A percentile compares a stretch with the other conserved stretches of the same genome.
phyloP scores from a whole-genome alignment of 2,888 invertebrate species.

The Sericinus montela region DNA sequence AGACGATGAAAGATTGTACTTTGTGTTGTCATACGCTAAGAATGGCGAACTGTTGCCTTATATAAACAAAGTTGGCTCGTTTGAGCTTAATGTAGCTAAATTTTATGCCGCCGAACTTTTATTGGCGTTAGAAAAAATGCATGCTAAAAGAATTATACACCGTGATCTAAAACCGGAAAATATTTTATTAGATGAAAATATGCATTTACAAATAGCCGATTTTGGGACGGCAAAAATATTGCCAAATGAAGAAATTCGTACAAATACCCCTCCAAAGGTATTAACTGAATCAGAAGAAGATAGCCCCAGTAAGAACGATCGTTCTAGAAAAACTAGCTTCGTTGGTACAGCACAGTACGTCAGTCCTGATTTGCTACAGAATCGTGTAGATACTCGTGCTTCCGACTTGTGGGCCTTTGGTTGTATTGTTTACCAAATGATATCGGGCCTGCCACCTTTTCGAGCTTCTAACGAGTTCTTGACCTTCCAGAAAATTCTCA shows the following conservation, averaged over 20 bases:
- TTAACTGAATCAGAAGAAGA: conserved; percentile 44
- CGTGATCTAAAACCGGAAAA: conserved; percentile 99
- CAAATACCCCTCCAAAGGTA: conserved; percentile 31
- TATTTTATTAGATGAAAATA: conserved; percentile 95
- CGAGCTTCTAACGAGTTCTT: conserved; percentile 95
- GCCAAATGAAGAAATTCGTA: conserved; percentile 52
- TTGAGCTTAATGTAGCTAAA: conserved; percentile 92
- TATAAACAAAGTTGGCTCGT: conserved; percentile 93
- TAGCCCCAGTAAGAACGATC: conserved; percentile 49
- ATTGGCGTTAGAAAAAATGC: conserved; percentile 94
- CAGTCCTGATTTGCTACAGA: conserved; percentile 95
- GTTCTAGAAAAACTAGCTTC: conserved; percentile 88
- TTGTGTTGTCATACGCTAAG: conserved; percentile 96
- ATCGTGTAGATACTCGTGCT: conserved; percentile 85
- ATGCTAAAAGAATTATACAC: conserved; percentile 93
- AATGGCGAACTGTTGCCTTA: conserved; percentile 96
- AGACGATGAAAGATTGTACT: conserved; percentile 94
- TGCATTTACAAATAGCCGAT: conserved; percentile 98
- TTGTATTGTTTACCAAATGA: conserved; percentile 98
- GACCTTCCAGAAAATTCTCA: conserved; percentile 96
- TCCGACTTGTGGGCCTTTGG: conserved; percentile 99
- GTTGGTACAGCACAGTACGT: conserved; percentile 99
- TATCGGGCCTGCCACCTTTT: conserved; percentile 95
- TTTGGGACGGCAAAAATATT: conserved; percentile 97
- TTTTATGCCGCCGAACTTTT: conserved; percentile 98